phyloP scores from a whole-genome alignment of 2,797 vertebrate species.

The Coilia nasus region DNA sequence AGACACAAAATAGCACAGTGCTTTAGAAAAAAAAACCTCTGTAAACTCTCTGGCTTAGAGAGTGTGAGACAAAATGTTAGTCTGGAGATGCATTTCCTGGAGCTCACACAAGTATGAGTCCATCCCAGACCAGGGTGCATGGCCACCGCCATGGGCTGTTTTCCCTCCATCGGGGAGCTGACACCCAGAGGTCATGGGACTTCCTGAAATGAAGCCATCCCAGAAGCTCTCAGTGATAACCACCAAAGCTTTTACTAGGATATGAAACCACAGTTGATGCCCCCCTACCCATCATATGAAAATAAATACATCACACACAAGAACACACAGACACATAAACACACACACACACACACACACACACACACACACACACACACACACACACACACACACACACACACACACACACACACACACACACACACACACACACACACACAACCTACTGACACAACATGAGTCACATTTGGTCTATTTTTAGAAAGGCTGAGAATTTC shows the following conservation, averaged over 20 bases:
- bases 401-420: conserved; percentile 32
- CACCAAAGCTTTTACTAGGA: conserved; percentile 37
- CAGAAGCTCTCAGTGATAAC: conserved; percentile 41
- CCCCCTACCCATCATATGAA: conserved; percentile 10
- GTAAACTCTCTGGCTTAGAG: background rate
- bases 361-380: conserved; percentile 25
- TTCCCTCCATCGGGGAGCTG: conserved; percentile 28
- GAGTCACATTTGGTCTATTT: conserved; percentile 20
- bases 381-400: background rate
- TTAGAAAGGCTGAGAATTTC: conserved; percentile 22
- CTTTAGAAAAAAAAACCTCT: background rate
- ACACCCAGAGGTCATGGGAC: conserved; percentile 53
- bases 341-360: conserved; percentile 28
- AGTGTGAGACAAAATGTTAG: background rate
- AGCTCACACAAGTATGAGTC: background rate
- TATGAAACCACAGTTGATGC: background rate
- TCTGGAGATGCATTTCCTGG: background rate
- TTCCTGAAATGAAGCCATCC: conserved; percentile 52
- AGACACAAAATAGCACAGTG: background rate
- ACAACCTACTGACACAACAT: conserved; percentile 42
- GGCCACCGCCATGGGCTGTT: background rate
- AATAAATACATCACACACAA: conserved; percentile 40
- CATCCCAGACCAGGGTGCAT: background rate
- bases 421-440: conserved; percentile 35
- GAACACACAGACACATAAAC: background rate